phyloP scores from a whole-genome alignment of 1,140 invertebrate genomes.

The Sycophila sp. region DNA sequence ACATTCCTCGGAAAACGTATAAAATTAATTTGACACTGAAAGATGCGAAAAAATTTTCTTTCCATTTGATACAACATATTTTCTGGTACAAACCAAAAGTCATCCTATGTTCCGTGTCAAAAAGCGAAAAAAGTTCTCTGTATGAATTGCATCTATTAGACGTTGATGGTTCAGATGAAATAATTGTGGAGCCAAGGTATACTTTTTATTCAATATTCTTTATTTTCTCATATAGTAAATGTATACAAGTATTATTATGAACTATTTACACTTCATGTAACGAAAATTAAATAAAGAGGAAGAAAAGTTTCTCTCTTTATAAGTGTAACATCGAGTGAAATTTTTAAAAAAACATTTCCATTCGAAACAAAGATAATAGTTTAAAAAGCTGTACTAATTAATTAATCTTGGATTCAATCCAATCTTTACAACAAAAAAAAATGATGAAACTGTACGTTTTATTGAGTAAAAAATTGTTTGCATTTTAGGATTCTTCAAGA shows the following conservation, averaged over 20 bases:
- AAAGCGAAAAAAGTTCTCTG: constrained; percentile 40
- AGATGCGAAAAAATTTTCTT: constrained; percentile 8
- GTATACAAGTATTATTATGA: no score
- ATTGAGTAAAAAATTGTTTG: background rate
- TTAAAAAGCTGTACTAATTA: no score
- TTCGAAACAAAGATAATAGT: no score
- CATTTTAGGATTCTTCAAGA: constrained; percentile 35
- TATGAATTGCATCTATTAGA: constrained; percentile 48
- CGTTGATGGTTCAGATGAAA: constrained; percentile 38
- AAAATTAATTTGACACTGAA: constrained; percentile 38
- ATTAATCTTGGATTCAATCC: no score
- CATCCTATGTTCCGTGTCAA: constrained; percentile 49
- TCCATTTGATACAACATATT: constrained; percentile 51
- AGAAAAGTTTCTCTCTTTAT: no score
- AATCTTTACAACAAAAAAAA: no score
- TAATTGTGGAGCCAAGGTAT: constrained; percentile 50
- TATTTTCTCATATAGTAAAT: no score
- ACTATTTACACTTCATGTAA: no score
- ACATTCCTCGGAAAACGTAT: constrained; percentile 44
- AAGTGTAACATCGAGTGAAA: no score
- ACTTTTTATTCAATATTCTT: constrained; percentile 14
- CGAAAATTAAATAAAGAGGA: no score
- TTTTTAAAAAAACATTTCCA: no score
- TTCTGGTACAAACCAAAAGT: constrained; percentile 53
- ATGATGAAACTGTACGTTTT: no score